Evolutionary conservation across 2,888 invertebrate genomes (phyloP).

Genomic region (Noctua janthina): DNA sequence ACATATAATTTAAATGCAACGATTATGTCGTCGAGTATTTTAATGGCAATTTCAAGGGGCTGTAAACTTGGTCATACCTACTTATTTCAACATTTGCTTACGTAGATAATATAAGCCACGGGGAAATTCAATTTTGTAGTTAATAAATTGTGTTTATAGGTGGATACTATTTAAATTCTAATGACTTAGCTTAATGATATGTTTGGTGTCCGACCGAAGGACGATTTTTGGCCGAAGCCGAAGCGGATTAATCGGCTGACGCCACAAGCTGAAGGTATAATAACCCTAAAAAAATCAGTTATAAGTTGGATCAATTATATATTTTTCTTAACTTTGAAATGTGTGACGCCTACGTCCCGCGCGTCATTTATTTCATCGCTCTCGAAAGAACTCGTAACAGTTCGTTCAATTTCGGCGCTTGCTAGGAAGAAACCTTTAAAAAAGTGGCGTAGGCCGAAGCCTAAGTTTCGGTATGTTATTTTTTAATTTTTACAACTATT

Average conservation of each 20-base stretch:
- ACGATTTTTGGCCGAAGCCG: too few relatives aligned
- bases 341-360: background rate
- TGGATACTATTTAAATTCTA: too few relatives aligned
- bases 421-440: background rate
- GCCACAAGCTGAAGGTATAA: too few relatives aligned
- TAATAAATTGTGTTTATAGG: background rate
- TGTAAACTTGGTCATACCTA: background rate
- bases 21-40: slow-evolving; percentile 27
- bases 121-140: background rate
- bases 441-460: background rate
- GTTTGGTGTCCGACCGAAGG: too few relatives aligned
- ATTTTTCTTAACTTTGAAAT: background rate
- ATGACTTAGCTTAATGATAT: too few relatives aligned
- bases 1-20: slow-evolving; percentile 28
- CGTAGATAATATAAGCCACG: background rate
- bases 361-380: background rate
- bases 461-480: background rate
- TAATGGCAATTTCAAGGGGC: background rate
- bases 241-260: too few relatives aligned
- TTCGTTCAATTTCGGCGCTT: background rate
- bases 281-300: too few relatives aligned
- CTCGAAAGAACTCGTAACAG: background rate
- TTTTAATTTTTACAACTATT: background rate
- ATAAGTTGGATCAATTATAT: too few relatives aligned
- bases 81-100: background rate